phyloP scores from a whole-genome alignment of 2,113 vertebrate species.

The Phalacrocorax pelagicus region DNA sequence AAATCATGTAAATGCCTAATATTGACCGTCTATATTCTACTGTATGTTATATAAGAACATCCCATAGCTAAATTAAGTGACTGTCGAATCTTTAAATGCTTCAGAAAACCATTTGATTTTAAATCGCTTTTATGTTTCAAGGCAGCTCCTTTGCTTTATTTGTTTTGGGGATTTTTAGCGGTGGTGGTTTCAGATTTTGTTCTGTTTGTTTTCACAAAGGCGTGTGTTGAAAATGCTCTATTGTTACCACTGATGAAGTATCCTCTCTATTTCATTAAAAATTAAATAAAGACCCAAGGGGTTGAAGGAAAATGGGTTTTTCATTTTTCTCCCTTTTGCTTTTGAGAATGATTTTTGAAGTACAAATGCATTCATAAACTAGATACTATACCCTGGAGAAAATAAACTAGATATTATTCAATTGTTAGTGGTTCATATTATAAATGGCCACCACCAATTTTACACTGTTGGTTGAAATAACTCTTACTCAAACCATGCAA shows the following conservation, averaged over 20 bases:
- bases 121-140: background rate
- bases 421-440: slow-evolving; percentile 54
- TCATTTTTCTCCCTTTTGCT: slow-evolving; percentile 67
- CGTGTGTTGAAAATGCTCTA: slow-evolving; percentile 28
- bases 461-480: slow-evolving; percentile 36
- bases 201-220: background rate
- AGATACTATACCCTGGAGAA: slow-evolving; percentile 56
- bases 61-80: slow-evolving; percentile 15
- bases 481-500: slow-evolving; percentile 12
- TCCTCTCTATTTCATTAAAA: slow-evolving; percentile 72
- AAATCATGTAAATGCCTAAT: background rate
- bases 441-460: slow-evolving; percentile 41
- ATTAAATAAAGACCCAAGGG: slow-evolving; percentile 70
- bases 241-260: slow-evolving; percentile 66
- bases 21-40: background rate
- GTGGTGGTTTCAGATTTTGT: background rate
- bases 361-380: slow-evolving; percentile 68
- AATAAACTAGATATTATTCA: slow-evolving; percentile 68
- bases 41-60: background rate
- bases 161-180: background rate
- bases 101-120: slow-evolving; percentile 24
- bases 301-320: slow-evolving; percentile 69
- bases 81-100: background rate
- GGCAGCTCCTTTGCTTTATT: background rate
- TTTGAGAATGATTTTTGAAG: slow-evolving; percentile 74